These are phyloP conservation scores for Dolichotis patagonum DNA, from an alignment of 2,113 vertebrate species.

Conservation along the genomic window DNA sequence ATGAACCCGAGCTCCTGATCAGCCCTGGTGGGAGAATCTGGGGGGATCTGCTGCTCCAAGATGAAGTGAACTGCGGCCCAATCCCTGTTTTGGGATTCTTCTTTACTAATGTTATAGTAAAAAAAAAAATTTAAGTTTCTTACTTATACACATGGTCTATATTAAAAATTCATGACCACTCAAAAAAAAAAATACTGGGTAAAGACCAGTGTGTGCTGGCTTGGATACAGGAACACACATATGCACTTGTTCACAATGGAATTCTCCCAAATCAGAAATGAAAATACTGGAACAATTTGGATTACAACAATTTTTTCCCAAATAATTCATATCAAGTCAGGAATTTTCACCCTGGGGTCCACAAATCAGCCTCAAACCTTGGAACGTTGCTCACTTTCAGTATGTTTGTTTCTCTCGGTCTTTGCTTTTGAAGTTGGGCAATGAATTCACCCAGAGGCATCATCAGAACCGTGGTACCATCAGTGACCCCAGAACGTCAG, in stretches of 20 bases:
- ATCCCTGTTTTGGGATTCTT: background rate
- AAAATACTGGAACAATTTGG: background rate
- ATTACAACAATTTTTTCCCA: background rate
- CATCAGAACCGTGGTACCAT: background rate
- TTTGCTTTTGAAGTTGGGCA: background rate
- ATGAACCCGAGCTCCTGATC: background rate
- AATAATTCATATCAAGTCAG: background rate
- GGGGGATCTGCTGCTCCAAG: background rate
- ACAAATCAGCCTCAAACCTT: background rate
- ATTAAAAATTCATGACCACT: background rate
- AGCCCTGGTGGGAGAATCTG: background rate
- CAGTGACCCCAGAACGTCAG: background rate
- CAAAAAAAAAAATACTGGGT: background rate
- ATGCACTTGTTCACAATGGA: accelerated
- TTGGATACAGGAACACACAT: accelerated
- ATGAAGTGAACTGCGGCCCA: background rate
- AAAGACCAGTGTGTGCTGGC: background rate
- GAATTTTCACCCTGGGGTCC: background rate
- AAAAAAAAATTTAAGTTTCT: background rate
- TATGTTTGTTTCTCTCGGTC: accelerated
- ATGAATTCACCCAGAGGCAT: background rate
- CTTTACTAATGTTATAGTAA: background rate
- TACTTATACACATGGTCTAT: background rate
- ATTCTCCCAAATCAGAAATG: background rate
- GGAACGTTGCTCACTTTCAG: background rate